These are phyloP conservation scores for Drosophila lini DNA, from an alignment of 1,140 invertebrate species.

Conservation along the genomic window DNA sequence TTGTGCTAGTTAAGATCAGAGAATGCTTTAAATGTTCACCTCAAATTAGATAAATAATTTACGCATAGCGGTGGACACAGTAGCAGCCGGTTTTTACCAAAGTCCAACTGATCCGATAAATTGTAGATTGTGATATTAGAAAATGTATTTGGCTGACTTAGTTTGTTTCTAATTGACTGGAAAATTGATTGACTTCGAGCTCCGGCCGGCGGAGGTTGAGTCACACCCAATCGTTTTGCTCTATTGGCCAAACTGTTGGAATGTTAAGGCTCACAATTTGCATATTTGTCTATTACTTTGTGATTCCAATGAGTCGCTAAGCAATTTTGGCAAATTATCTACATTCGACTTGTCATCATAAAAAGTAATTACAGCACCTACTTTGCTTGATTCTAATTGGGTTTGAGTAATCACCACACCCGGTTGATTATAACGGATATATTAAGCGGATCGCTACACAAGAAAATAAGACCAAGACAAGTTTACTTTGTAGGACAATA, in stretches of 20 bases:
- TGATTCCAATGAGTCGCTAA: conserved; percentile 5
- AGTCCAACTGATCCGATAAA: conserved; percentile 38
- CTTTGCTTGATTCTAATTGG: conserved; percentile 22
- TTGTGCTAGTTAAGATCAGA: conserved; percentile 52
- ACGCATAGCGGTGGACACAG: conserved; percentile 23
- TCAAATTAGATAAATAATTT: conserved; percentile 41
- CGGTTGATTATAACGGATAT: conserved; percentile 21
- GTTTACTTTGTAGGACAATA: not conserved
- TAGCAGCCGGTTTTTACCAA: conserved; percentile 50
- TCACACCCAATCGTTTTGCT: conserved; percentile 28
- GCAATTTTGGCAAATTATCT: conserved; percentile 44
- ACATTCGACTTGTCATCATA: conserved; percentile 38
- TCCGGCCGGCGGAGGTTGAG: conserved; percentile 11
- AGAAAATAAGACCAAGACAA: not conserved
- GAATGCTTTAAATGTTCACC: conserved; percentile 61
- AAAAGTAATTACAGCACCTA: conserved; percentile 29
- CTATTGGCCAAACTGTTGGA: conserved; percentile 10
- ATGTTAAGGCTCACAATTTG: conserved; percentile 40
- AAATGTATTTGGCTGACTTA: conserved; percentile 47
- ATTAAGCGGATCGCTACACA: conserved; percentile 1
- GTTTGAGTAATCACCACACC: conserved; percentile 20
- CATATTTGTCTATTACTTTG: conserved; percentile 43
- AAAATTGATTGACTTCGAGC: conserved; percentile 51
- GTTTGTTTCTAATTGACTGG: conserved; percentile 63
- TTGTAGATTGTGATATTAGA: conserved; percentile 47